Percentiles rank a stretch among this genome's conserved stretches.
phyloP scores from a whole-genome alignment of 2,797 vertebrate genomes.

The Lateolabrax maculatus region DNA sequence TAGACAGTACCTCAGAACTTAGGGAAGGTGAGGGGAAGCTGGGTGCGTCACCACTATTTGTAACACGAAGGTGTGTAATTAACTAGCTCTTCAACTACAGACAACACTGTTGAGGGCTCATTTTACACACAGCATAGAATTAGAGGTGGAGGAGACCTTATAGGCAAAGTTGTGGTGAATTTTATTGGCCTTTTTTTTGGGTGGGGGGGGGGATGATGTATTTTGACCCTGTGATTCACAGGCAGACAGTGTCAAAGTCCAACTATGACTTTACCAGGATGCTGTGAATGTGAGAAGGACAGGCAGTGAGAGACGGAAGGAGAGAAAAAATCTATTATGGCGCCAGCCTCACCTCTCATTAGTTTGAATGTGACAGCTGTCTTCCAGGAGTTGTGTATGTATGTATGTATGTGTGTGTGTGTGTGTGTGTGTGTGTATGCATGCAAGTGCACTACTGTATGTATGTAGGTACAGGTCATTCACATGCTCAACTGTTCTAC shows the following conservation, averaged over 20 bases:
- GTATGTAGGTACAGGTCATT: not conserved
- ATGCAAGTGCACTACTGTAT: not conserved
- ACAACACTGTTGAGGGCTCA: conserved; percentile 14
- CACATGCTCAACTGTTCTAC: conserved; percentile 19
- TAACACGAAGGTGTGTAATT: conserved; percentile 55
- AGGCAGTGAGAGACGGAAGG: conserved; percentile 21
- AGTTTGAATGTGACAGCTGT: conserved; percentile 55
- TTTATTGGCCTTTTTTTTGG: not conserved
- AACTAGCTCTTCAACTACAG: conserved; percentile 42
- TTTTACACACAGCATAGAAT: conserved; percentile 38
- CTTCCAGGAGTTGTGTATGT: not conserved
- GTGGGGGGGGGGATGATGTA: not conserved
- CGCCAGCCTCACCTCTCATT: conserved; percentile 42
- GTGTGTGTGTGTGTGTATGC: not conserved
- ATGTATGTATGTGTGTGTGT: not conserved
- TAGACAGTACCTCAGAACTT: conserved; percentile 20
- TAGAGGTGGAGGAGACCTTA: conserved; percentile 17
- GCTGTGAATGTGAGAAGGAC: conserved; percentile 20
- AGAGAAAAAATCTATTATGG: conserved; percentile 25
- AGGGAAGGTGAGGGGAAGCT: conserved; percentile 43
- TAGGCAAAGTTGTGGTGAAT: not conserved
- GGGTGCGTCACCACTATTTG: conserved; percentile 46
- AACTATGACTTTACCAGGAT: conserved; percentile 6
- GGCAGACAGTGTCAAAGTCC: conserved; percentile 23
- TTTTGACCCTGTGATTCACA: not conserved